phyloP scores from a whole-genome alignment of 1,140 invertebrate species.

The Stratiolaelaps scimitus region DNA sequence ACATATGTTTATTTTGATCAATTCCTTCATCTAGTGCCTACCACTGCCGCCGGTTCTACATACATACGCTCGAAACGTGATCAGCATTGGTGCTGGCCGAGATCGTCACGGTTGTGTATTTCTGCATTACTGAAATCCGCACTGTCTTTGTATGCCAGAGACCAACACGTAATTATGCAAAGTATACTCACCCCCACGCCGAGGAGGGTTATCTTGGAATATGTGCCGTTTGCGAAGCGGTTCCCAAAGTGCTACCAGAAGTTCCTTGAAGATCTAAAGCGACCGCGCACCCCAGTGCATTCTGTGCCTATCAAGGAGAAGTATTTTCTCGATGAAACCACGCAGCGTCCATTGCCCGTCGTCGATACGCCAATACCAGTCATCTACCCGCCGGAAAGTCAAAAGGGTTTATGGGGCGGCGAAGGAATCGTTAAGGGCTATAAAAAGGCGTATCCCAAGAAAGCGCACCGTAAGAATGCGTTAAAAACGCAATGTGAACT shows the following conservation, averaged over 20 bases:
- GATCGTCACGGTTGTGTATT: no score
- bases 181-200: no score
- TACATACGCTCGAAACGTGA: no score
- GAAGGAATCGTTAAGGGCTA: conserved; percentile 87
- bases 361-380: conserved; percentile 67
- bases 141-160: no score
- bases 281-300: conserved; percentile 10
- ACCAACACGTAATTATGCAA: no score
- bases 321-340: neutral
- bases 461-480: conserved; percentile 28
- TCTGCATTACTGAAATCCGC: no score
- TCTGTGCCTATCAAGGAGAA: neutral
- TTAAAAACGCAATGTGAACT: conserved; percentile 43
- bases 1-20: no score
- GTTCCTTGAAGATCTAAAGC: conserved; percentile 3
- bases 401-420: conserved; percentile 87
- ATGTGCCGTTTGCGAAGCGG: neutral
- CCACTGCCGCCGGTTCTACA: no score
- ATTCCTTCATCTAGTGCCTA: no score
- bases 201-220: neutral
- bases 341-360: conserved; percentile 39
- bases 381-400: conserved; percentile 59
- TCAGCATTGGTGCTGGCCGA: no score
- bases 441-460: conserved; percentile 48
- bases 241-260: conserved; percentile 29